A percentile compares a stretch with the other conserved stretches of the same genome.
phyloP scores from a whole-genome alignment of 1,140 invertebrate species.

The Euwallacea fornicatus region DNA sequence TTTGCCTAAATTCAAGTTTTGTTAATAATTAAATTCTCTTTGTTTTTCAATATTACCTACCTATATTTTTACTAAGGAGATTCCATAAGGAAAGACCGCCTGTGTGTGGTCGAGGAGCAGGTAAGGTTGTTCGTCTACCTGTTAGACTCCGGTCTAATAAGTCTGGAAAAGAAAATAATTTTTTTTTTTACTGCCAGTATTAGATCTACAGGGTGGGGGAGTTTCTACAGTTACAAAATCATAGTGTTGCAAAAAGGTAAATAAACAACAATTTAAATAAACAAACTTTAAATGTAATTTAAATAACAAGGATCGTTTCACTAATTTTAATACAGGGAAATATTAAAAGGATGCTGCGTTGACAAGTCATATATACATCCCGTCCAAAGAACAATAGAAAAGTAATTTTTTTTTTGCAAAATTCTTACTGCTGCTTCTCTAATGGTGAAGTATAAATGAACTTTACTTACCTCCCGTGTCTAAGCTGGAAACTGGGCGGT shows the following conservation, averaged over 20 bases:
- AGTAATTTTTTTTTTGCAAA: background rate
- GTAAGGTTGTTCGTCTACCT: slow-evolving; percentile 71
- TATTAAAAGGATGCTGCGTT: background rate
- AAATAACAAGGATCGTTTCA: too few relatives aligned
- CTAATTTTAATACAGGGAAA: too few relatives aligned
- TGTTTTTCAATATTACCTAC: slow-evolving; percentile 46
- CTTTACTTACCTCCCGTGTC: slow-evolving; percentile 44
- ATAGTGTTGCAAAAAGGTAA: too few relatives aligned
- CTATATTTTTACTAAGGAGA: slow-evolving; percentile 81
- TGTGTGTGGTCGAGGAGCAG: slow-evolving; percentile 68
- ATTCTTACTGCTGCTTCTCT: too few relatives aligned
- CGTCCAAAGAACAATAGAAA: background rate
- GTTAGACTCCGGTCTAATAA: slow-evolving; percentile 55
- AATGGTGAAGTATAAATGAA: too few relatives aligned
- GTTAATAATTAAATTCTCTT: background rate
- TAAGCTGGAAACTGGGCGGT: slow-evolving; percentile 48
- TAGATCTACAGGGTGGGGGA: too few relatives aligned
- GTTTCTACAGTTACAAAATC: too few relatives aligned
- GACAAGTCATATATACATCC: background rate
- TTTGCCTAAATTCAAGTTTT: slow-evolving; percentile 54
- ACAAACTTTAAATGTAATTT: too few relatives aligned
- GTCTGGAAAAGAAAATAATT: slow-evolving; percentile 26
- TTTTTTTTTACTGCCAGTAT: too few relatives aligned
- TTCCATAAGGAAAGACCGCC: slow-evolving; percentile 80
- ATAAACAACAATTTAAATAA: too few relatives aligned